These are phyloP conservation scores for Syngnathus floridae DNA, from an alignment of 2,113 vertebrate species.

Conservation along the genomic window DNA sequence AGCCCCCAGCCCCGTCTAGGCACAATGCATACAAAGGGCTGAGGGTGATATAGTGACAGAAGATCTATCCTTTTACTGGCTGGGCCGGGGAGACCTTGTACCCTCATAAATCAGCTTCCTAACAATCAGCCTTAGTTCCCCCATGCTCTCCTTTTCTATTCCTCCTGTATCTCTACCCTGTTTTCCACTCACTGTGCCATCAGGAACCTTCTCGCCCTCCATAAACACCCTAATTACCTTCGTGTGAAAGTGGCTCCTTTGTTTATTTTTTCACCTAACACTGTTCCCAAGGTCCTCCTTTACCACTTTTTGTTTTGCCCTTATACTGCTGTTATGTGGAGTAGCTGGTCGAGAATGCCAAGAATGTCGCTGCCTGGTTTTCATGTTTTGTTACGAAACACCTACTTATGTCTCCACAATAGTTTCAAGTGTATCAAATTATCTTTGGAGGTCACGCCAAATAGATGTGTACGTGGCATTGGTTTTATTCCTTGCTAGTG, in stretches of 20 bases:
- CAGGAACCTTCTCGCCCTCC: slow-evolving; percentile 36
- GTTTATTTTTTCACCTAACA: slow-evolving; percentile 45
- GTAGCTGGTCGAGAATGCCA: slow-evolving; percentile 21
- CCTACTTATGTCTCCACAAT: background rate
- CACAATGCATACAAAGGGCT: slow-evolving; percentile 65
- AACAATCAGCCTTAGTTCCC: slow-evolving; percentile 67
- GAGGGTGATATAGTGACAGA: slow-evolving; percentile 57
- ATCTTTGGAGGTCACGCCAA: no score
- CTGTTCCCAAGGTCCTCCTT: slow-evolving; percentile 24
- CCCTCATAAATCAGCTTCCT: slow-evolving; percentile 69
- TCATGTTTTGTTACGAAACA: slow-evolving; percentile 9
- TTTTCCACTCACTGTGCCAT: slow-evolving; percentile 38
- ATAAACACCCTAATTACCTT: slow-evolving; percentile 60
- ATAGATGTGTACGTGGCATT: no score
- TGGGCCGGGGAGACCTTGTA: slow-evolving; percentile 41
- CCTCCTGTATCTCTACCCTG: slow-evolving; percentile 20
- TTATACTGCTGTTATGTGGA: slow-evolving; percentile 13
- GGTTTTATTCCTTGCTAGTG: no score
- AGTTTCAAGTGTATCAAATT: slow-evolving; percentile 7
- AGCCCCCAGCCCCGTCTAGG: slow-evolving; percentile 26
- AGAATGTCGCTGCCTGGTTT: slow-evolving; percentile 10
- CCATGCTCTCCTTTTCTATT: slow-evolving; percentile 21
- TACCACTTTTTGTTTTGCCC: slow-evolving; percentile 5
- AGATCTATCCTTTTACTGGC: slow-evolving; percentile 53
- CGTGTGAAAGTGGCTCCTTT: slow-evolving; percentile 54